A percentile compares a stretch with the other conserved stretches of the same genome.
Evolutionary conservation across 2,797 vertebrate genomes (phyloP).

Genomic region (Platalea minor): DNA sequence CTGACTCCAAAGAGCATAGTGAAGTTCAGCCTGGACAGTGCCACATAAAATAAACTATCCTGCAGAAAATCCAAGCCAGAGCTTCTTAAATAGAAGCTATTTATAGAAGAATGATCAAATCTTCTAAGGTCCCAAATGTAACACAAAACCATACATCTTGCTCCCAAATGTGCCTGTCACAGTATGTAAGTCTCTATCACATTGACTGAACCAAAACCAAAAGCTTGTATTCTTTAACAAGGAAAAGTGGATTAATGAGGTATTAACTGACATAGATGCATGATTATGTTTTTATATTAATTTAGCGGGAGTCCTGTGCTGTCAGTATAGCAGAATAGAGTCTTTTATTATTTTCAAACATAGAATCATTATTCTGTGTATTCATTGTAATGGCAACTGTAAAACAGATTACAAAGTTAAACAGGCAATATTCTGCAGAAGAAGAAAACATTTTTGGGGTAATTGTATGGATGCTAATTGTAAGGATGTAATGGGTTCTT

Average conservation of each 20-base stretch:
- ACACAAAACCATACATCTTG: background rate
- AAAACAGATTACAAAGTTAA: background rate
- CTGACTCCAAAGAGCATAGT: constrained; percentile 17
- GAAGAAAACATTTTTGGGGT: background rate
- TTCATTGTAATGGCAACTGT: background rate
- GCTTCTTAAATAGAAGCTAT: background rate
- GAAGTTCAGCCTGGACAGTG: background rate
- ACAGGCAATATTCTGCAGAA: background rate
- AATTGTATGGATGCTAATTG: background rate
- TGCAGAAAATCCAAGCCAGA: background rate
- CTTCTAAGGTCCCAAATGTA: background rate
- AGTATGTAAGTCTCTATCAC: background rate
- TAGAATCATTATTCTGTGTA: background rate
- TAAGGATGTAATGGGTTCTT: background rate
- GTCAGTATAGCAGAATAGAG: background rate
- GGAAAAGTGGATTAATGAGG: background rate
- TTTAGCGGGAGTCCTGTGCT: background rate
- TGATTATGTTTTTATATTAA: background rate
- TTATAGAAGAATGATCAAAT: background rate
- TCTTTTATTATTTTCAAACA: background rate
- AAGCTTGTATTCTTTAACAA: background rate
- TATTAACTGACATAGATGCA: background rate
- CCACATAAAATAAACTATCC: background rate
- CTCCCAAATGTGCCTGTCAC: background rate
- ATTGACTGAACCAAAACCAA: background rate